Conservation (phyloP, 2,888 invertebrate species). For the Lacanobia oleracea region DNA sequence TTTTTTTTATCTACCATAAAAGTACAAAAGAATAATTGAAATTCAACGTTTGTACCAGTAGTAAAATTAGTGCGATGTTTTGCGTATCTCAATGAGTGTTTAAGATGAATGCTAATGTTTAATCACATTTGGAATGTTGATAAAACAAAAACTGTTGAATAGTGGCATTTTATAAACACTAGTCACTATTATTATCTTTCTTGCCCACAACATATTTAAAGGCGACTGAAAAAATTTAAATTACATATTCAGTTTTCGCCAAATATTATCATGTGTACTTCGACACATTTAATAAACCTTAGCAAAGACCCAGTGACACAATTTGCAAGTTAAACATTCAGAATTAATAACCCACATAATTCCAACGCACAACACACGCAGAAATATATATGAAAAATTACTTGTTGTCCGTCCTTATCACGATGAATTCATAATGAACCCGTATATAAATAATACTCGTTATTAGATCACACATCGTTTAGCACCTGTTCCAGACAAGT, state of each 20-base stretch:
- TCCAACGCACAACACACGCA: constrained; percentile 2
- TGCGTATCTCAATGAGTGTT: constrained; percentile 1
- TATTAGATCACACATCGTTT: constrained; percentile 25
- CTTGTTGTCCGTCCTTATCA: constrained; percentile 36
- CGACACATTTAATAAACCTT: constrained; percentile 24
- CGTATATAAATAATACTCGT: constrained; percentile 43
- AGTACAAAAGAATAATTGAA: constrained; percentile 20
- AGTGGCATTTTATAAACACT: constrained; percentile 1
- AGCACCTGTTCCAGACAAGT: constrained; percentile 35
- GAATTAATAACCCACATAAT: constrained; percentile 59
- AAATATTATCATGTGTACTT: neutral
- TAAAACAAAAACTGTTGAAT: neutral
- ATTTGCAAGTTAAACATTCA: constrained; percentile 24
- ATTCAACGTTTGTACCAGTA: constrained; percentile 23
- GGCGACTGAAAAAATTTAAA: neutral
- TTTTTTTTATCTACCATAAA: neutral
- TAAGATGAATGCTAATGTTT: constrained; percentile 41
- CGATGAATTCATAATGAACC: constrained; percentile 50
- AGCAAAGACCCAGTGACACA: constrained; percentile 52
- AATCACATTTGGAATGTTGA: neutral
- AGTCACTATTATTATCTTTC: neutral
- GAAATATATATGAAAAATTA: constrained; percentile 10
- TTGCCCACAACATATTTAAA: neutral
- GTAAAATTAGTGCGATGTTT: constrained; percentile 16
- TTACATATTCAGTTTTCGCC: neutral